These are phyloP conservation scores for Hermetia illucens DNA, from an alignment of 1,140 invertebrate species.

Conservation along the genomic window DNA sequence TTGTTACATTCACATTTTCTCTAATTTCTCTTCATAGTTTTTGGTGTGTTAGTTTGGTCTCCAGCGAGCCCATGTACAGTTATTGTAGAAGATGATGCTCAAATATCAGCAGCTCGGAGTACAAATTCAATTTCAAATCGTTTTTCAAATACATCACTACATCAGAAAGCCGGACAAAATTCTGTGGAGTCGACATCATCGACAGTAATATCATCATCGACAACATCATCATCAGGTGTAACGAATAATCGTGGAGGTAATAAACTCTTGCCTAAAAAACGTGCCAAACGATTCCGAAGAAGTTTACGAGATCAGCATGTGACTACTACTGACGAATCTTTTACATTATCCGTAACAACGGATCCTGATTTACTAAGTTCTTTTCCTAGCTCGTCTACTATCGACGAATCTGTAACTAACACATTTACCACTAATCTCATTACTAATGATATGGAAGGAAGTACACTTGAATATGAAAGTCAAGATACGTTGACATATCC, in stretches of 20 bases:
- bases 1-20: background rate
- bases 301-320: too few species aligned
- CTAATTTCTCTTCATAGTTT: slow-evolving; percentile 39
- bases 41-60: slow-evolving; percentile 66
- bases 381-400: too few species aligned
- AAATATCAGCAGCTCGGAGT: slow-evolving; percentile 29
- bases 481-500: too few species aligned
- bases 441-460: too few species aligned
- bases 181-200: slow-evolving; percentile 43
- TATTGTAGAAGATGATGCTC: slow-evolving; percentile 49
- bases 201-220: slow-evolving; percentile 36
- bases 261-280: background rate
- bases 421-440: too few species aligned
- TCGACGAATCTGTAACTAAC: too few species aligned
- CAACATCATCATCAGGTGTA: slow-evolving; percentile 14
- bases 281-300: background rate
- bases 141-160: slow-evolving; percentile 36
- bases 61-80: slow-evolving; percentile 68
- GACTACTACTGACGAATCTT: too few species aligned
- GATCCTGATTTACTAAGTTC: too few species aligned
- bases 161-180: slow-evolving; percentile 45
- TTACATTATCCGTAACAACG: too few species aligned
- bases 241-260: background rate
- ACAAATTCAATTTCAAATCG: slow-evolving; percentile 28
- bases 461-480: too few species aligned